phyloP scores from a whole-genome alignment of 2,113 vertebrate genomes.

The Oxygymnocypris stewartii region DNA sequence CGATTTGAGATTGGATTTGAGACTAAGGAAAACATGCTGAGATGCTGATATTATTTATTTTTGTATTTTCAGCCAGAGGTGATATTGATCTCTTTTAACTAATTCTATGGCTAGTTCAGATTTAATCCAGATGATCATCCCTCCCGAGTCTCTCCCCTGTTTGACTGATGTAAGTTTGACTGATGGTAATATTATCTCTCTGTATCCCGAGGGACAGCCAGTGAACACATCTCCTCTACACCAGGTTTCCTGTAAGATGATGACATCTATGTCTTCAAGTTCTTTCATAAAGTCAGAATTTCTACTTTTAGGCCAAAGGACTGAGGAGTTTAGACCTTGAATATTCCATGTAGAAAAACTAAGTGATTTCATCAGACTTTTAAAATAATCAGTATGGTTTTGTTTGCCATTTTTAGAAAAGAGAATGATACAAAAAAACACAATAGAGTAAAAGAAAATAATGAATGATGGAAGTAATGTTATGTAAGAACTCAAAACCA shows the following conservation, averaged over 20 bases:
- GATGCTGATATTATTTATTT: not conserved
- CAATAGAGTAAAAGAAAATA: too few species aligned
- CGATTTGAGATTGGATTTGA: too few species aligned
- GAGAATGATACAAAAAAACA: too few species aligned
- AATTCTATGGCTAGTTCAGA: not conserved
- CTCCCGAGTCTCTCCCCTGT: not conserved
- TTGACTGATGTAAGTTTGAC: conserved; percentile 6
- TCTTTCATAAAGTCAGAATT: not conserved
- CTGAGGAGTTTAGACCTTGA: not conserved
- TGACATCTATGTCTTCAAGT: not conserved
- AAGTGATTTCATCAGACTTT: too few species aligned
- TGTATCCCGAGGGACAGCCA: not conserved
- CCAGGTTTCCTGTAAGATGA: not conserved
- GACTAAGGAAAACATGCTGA: not conserved
- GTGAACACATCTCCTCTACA: not conserved
- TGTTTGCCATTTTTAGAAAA: too few species aligned
- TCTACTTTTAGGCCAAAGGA: conserved; percentile 1
- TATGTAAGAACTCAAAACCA: too few species aligned
- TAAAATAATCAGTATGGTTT: too few species aligned
- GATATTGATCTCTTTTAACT: not conserved
- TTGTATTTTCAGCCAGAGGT: not conserved
- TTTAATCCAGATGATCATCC: not conserved
- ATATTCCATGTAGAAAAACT: not conserved
- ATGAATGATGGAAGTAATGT: too few species aligned
- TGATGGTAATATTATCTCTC: not conserved